Evolutionary conservation across 2,113 vertebrate genomes (phyloP), one percentile per base, ranked within the genome.

Genomic region (Litocranius walleri): DNA sequence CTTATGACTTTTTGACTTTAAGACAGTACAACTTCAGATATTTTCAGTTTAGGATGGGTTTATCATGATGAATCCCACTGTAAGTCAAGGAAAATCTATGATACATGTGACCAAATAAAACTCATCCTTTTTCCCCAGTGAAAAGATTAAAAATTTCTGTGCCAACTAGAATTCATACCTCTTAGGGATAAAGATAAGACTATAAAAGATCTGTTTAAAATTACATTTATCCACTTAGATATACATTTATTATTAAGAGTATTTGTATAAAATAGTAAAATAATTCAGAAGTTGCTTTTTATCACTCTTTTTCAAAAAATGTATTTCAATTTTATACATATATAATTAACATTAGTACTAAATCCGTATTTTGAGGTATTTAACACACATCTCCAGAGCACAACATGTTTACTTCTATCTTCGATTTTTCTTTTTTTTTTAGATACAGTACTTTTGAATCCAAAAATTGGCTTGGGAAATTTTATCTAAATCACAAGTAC

Each of bases 71-170:
- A 40, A 40, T 8, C 21, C 33, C n/a, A 83, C 21, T 56, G 81
- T 40, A 56, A 56, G 81, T 56, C 33, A 36, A 83, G 52, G 19
- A 54, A 54, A 36, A 83, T 56, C 52, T 56, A 13, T 56, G 21
- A 13, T 45, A 78, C n/a, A 87, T 84, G 50, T 48, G 57, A 54
- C 50, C 89, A 95, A 90, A 64, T 94, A 90, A 92, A 96, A 96
- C 23, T 56, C 52, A 92, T 52, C 77, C 27, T 89, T 25, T 87
- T 90, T 87, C 56, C 61, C 81, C 50, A 92, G 8, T 77, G 48
- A 92, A 87, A 91, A 94, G 78, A 61, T 52, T 83, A 57, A 14
- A 50, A 81, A 80, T 62, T 33, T 71, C 61, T 12, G 43, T 27
- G 56, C 13, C 59, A 88, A 81, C 23, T 29, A 92, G 5, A 82